Evolutionary conservation across 2,888 invertebrate species (phyloP).

Genomic region (Diarsia dahlii): DNA sequence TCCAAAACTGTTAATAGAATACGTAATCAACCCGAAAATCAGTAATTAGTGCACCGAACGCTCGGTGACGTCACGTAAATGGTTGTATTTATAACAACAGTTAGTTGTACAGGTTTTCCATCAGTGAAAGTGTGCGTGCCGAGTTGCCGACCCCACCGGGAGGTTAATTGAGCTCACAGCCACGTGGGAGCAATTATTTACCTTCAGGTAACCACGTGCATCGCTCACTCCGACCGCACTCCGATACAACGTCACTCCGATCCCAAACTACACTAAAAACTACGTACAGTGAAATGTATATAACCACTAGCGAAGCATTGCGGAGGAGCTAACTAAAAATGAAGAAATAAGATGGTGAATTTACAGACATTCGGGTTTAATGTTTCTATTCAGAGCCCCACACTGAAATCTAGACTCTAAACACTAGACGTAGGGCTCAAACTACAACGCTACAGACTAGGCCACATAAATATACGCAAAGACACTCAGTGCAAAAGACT

Average conservation of each 20-base stretch:
- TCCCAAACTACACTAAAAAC: slow-evolving; percentile 65
- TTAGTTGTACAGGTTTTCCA: slow-evolving; percentile 75
- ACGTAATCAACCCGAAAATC: slow-evolving; percentile 37
- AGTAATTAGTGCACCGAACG: slow-evolving; percentile 57
- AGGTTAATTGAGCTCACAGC: slow-evolving; percentile 84
- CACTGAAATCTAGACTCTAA: slow-evolving; percentile 77
- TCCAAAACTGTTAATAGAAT: slow-evolving; percentile 23
- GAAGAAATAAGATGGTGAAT: slow-evolving; percentile 88
- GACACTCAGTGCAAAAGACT: slow-evolving; percentile 71
- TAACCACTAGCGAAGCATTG: slow-evolving; percentile 84
- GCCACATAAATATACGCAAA: slow-evolving; percentile 78
- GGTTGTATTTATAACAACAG: slow-evolving; percentile 73
- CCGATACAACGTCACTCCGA: slow-evolving; percentile 53
- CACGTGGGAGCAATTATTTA: slow-evolving; percentile 90
- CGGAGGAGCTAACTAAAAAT: slow-evolving; percentile 88
- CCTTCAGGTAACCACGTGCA: slow-evolving; percentile 86
- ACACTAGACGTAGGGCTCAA: slow-evolving; percentile 71
- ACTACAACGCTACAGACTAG: slow-evolving; percentile 64
- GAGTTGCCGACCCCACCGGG: slow-evolving; percentile 78
- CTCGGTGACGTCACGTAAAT: slow-evolving; percentile 57
- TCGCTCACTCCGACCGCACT: slow-evolving; percentile 49
- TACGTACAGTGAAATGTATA: slow-evolving; percentile 69
- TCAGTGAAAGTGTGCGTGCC: slow-evolving; percentile 80
- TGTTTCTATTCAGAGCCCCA: slow-evolving; percentile 75
- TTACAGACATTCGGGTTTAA: slow-evolving; percentile 88